A percentile compares a stretch with the other conserved stretches of the same genome.
These are phyloP conservation scores for Gymnothorax javanicus DNA, from an alignment of 2,797 vertebrate genomes.

Conservation along the genomic window DNA sequence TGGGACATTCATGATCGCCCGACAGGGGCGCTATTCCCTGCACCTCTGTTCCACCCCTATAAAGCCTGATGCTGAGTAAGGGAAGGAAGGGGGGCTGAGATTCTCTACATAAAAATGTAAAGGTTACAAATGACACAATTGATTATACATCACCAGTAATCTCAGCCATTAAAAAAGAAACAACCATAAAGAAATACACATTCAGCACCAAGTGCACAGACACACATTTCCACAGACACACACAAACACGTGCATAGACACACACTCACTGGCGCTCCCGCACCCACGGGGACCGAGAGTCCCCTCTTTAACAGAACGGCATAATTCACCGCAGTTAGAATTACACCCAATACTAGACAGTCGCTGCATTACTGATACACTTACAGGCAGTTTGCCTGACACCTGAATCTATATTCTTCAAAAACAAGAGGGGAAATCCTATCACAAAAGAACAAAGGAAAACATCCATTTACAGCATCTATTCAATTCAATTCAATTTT, in stretches of 20 bases:
- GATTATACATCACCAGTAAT: not conserved
- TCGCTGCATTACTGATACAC: constrained; percentile 39
- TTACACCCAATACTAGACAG: constrained; percentile 39
- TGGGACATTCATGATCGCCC: not conserved
- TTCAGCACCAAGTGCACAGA: constrained; percentile 34
- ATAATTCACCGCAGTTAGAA: constrained; percentile 34
- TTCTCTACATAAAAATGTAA: not conserved
- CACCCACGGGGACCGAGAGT: constrained; percentile 33
- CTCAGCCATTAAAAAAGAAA: not conserved
- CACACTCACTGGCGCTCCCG: constrained; percentile 39
- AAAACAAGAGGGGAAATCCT: not conserved
- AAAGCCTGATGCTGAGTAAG: not conserved
- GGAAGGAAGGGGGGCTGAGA: not conserved
- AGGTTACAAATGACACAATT: not conserved
- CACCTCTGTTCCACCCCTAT: not conserved
- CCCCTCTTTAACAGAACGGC: constrained; percentile 45
- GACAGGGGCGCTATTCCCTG: not conserved
- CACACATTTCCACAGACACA: constrained; percentile 28
- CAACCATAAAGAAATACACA: not conserved
- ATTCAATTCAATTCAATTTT: no score
- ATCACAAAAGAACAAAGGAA: constrained; percentile 28
- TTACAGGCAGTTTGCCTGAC: constrained; percentile 29
- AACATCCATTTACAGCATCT: constrained; percentile 33
- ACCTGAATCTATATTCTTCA: constrained; percentile 33
- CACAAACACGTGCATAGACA: constrained; percentile 37